These are phyloP conservation scores for Diadophis punctatus DNA, from an alignment of 2,113 vertebrate species.

Conservation along the genomic window DNA sequence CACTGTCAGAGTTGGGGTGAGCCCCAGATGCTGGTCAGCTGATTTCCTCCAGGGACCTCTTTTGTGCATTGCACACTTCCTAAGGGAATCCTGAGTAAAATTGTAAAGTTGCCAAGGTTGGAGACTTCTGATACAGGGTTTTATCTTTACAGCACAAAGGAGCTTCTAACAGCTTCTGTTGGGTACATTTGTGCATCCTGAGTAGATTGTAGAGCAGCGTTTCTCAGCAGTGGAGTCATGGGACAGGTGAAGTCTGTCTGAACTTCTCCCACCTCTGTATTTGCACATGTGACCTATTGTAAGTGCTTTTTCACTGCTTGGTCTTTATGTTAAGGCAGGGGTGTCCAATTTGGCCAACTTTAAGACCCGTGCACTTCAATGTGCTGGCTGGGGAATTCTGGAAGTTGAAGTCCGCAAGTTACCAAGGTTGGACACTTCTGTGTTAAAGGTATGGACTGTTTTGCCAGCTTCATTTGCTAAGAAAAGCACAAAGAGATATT, in stretches of 20 bases:
- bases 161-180: too few relatives aligned
- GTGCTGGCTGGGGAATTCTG: not conserved
- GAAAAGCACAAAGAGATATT: not conserved
- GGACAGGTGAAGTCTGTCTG: not conserved
- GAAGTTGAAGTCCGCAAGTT: not conserved
- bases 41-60: not conserved
- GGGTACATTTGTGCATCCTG: too few relatives aligned
- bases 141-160: too few relatives aligned
- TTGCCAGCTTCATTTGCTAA: not conserved
- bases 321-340: not conserved
- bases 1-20: not conserved
- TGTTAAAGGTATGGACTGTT: not conserved
- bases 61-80: not conserved
- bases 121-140: too few relatives aligned
- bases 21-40: not conserved
- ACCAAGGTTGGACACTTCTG: not conserved
- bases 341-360: not conserved
- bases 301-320: not conserved
- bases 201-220: too few relatives aligned
- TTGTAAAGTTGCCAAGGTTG: too few relatives aligned
- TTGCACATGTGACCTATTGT: not conserved
- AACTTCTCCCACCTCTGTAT: not conserved
- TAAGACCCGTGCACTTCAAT: not conserved
- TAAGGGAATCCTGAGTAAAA: not conserved
- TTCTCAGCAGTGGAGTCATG: not conserved